Percentiles rank a stretch among this genome's conserved stretches.
Conservation (phyloP, 2,797 vertebrate genomes). For the Carcharodon carcharias region DNA sequence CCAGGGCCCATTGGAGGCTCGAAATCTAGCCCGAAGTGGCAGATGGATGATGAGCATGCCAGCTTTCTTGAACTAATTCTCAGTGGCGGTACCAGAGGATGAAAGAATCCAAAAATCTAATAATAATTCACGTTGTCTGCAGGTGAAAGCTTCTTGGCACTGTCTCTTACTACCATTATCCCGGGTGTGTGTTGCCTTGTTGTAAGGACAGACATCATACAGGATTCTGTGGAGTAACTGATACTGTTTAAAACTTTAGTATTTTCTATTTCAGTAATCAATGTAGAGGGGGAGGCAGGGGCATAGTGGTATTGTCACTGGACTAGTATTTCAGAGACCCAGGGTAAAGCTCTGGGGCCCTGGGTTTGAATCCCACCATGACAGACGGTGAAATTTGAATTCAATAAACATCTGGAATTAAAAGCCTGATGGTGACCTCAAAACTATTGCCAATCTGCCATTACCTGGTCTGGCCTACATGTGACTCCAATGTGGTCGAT, state of each 20-base stretch:
- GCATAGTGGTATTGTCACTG: no score
- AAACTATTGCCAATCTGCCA: no score
- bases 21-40: not conserved
- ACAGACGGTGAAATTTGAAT: no score
- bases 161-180: not conserved
- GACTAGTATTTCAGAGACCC: no score
- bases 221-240: not conserved
- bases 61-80: not conserved
- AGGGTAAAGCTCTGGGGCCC: no score
- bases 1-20: not conserved
- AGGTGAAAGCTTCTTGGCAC: not conserved
- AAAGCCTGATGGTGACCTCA: no score
- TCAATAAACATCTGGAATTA: no score
- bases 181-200: not conserved
- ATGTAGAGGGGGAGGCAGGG: no score
- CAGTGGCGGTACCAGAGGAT: not conserved
- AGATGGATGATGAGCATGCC: not conserved
- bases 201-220: not conserved
- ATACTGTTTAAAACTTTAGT: not conserved
- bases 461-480: no score
- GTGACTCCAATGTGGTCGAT: no score
- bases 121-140: not conserved
- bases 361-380: no score
- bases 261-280: not conserved
- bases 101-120: not conserved